Conservation (phyloP, 2,888 invertebrate species). For the Danaus chrysippus region DNA sequence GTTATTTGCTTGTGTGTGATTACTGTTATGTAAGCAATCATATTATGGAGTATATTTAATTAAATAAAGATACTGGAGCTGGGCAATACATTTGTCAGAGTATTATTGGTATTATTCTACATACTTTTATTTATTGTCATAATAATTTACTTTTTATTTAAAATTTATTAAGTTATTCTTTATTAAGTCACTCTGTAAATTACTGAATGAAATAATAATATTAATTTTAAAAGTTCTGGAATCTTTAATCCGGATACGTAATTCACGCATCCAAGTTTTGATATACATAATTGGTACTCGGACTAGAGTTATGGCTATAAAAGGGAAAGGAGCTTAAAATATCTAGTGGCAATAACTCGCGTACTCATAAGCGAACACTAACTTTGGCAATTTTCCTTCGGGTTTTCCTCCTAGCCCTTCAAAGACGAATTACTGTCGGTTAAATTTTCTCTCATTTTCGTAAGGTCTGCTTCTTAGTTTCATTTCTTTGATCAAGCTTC, state of each 20-base stretch:
- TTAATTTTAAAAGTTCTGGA: slow-evolving; percentile 33
- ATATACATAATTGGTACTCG: slow-evolving; percentile 46
- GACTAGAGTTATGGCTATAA: slow-evolving; percentile 43
- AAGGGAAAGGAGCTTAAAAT: slow-evolving; percentile 42
- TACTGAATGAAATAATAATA: slow-evolving; percentile 28
- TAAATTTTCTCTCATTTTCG: slow-evolving; percentile 74
- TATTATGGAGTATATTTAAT: background rate
- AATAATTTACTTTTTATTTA: background rate
- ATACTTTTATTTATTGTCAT: too few relatives aligned
- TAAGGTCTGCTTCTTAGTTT: slow-evolving; percentile 72
- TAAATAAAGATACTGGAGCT: background rate
- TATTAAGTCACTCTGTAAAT: slow-evolving; percentile 22
- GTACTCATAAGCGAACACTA: slow-evolving; percentile 68
- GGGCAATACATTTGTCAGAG: background rate
- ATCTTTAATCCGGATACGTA: slow-evolving; percentile 22
- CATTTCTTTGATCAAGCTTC: slow-evolving; percentile 74
- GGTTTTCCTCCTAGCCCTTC: slow-evolving; percentile 65
- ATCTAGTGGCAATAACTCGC: slow-evolving; percentile 57
- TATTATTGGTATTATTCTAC: background rate
- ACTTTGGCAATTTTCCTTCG: slow-evolving; percentile 74
- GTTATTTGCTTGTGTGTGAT: slow-evolving; percentile 1
- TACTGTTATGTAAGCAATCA: background rate
- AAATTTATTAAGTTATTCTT: background rate
- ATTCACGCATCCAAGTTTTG: slow-evolving; percentile 38
- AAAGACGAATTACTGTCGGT: slow-evolving; percentile 75